These are phyloP conservation scores for Oscheius sp. DNA, from an alignment of 1,140 invertebrate genomes.

Conservation along the genomic window DNA sequence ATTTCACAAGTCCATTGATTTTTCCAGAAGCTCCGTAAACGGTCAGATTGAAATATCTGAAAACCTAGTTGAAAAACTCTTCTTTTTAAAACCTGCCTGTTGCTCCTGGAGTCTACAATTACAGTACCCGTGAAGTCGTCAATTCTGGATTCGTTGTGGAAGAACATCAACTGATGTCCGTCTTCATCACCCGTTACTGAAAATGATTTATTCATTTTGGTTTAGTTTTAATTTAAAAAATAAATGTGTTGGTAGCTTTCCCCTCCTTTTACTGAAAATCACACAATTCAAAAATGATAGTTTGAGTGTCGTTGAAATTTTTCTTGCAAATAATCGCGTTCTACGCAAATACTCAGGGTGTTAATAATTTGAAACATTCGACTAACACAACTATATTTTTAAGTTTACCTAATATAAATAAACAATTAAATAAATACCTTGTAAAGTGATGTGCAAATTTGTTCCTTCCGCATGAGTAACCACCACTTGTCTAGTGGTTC, in stretches of 20 bases:
- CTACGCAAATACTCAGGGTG: too few species aligned
- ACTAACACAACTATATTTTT: too few species aligned
- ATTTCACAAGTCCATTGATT: constrained; percentile 39
- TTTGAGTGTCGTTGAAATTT: not conserved
- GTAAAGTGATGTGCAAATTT: constrained; percentile 35
- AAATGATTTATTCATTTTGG: not conserved
- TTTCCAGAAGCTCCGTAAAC: constrained; percentile 41
- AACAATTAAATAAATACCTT: not conserved
- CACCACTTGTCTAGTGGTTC: constrained; percentile 24
- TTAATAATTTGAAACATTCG: too few species aligned
- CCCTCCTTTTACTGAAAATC: too few species aligned
- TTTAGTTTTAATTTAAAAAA: not conserved
- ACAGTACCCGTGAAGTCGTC: constrained; percentile 36
- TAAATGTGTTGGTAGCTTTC: not conserved
- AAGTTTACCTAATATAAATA: not conserved
- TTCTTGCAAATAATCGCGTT: not conserved
- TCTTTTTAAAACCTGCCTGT: constrained; percentile 23
- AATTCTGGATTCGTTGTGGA: constrained; percentile 38
- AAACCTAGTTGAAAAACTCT: not conserved
- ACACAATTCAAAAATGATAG: not conserved
- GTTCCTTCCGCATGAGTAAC: constrained; percentile 41
- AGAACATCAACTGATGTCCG: constrained; percentile 20
- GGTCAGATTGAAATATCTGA: constrained; percentile 29
- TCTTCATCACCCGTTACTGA: constrained; percentile 21
- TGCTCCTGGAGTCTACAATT: constrained; percentile 34